These are phyloP conservation scores for Cheumatopsyche charites DNA, from an alignment of 1,140 invertebrate genomes.

Conservation along the genomic window DNA sequence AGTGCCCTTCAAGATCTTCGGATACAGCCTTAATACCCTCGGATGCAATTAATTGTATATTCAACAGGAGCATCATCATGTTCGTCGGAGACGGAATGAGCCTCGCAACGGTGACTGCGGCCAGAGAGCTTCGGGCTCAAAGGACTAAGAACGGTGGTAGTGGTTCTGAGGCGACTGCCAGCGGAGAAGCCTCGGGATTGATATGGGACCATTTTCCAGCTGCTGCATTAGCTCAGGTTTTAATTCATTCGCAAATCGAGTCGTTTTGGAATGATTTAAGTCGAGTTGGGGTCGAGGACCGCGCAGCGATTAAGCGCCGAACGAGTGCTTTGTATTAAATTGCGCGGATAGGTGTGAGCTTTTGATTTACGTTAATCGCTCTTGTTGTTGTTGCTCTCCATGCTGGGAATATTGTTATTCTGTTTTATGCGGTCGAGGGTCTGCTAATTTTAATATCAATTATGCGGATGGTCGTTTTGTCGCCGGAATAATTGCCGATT, in stretches of 20 bases:
- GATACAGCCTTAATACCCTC: too few species aligned
- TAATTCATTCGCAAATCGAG: background rate
- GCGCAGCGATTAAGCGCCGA: background rate
- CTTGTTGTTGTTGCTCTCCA: too few species aligned
- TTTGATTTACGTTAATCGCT: too few species aligned
- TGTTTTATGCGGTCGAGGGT: too few species aligned
- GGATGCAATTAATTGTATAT: conserved; percentile 11
- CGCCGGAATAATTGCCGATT: too few species aligned
- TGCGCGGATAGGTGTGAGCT: too few species aligned
- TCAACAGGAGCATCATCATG: conserved; percentile 68
- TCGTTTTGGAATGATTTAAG: conserved; percentile 8
- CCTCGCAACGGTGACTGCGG: conserved; percentile 75
- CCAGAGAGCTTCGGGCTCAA: conserved; percentile 61
- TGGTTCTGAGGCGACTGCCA: conserved; percentile 50
- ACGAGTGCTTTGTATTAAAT: too few species aligned
- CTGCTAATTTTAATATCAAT: too few species aligned
- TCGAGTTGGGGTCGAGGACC: background rate
- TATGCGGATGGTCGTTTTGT: too few species aligned
- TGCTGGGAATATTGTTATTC: too few species aligned
- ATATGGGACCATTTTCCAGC: conserved; percentile 77
- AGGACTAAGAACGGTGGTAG: conserved; percentile 64
- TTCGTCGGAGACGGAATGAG: conserved; percentile 86
- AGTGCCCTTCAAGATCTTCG: conserved; percentile 51
- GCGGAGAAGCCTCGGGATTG: conserved; percentile 68
- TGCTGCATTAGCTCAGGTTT: conserved; percentile 73